Base-by-base conservation (phyloP, 2,888 invertebrate genomes). In the Cactoblastis cactorum region DNA sequence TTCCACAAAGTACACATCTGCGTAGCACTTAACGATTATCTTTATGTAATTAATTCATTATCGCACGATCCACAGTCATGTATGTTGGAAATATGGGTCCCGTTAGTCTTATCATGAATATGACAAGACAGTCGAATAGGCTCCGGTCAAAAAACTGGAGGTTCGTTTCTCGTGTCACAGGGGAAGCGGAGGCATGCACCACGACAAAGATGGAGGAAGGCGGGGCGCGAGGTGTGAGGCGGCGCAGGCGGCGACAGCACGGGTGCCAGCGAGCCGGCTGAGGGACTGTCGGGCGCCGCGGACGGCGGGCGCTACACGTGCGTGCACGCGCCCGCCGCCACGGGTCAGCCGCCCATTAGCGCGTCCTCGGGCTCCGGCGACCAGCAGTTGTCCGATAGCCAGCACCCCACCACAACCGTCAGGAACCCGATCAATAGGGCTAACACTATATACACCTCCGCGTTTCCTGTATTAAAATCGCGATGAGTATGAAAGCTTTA, bases 341-440 rank as follows among this genome's bases (percentile, higher is more conserved):
- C 89, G 90, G 92, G 93, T 94, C 93, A 94, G 84, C 93, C 93
- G 74, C 93, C 91, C 66, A 93, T 92, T 69, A 92, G 82, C 53
- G 90, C 83, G 70, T 92, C 91, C 70, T 93, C 93, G 52, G 94
- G 94, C 76, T 94, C 94, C 61, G 94, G 94, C 50, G 94, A 94
- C 94, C 94, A 94, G 80, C 94, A 94, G 86, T 94, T 94, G 91
- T 94, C 94, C 33, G 93, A 93, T 52, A 94, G 87, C 94, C 94
- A 94, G 83, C 94, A 94, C 63, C 94, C 94, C 65, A 94, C 93
- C 63, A 94, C 93, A 53, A 94, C 94, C 11, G 94, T 94, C 67
- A 94, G 91, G 71, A 94, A 91, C 45, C 94, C 94, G 74, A 94
- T 94, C 67, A 94, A 86, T 58, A 94, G 85, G 34, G 94, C 94